Percentiles rank a stretch among this genome's conserved stretches.
These are phyloP conservation scores for Melieria crassipennis DNA, from an alignment of 2,888 invertebrate genomes.

Conservation along the genomic window DNA sequence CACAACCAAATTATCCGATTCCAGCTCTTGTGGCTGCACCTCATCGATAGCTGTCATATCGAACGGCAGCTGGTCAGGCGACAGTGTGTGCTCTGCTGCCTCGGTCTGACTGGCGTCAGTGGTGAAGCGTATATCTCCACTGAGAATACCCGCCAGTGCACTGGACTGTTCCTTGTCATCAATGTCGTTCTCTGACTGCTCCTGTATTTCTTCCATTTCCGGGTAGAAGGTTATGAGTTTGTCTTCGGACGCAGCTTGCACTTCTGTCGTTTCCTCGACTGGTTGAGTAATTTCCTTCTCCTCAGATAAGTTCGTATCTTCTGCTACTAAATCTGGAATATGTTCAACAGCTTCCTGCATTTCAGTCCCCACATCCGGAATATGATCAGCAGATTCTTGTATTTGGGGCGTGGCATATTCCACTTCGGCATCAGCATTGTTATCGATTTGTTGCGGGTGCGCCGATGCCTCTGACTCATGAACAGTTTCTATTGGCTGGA, in stretches of 20 bases:
- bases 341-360: conserved; percentile 9
- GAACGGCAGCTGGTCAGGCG: conserved; percentile 59
- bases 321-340: conserved; percentile 40
- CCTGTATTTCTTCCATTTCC: conserved; percentile 18
- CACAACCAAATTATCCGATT: conserved; percentile 59
- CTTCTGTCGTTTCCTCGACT: conserved; percentile 35
- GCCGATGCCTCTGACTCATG: conserved; percentile 41
- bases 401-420: conserved; percentile 21
- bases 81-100: conserved; percentile 47
- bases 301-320: conserved; percentile 41
- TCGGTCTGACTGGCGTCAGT: background rate
- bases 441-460: conserved; percentile 41
- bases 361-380: conserved; percentile 34
- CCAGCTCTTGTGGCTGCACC: conserved; percentile 52
- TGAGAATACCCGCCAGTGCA: conserved; percentile 11
- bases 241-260: conserved; percentile 34
- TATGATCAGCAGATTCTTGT: conserved; percentile 3
- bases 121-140: conserved; percentile 18
- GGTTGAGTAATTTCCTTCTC: conserved; percentile 39
- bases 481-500: conserved; percentile 37
- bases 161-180: conserved; percentile 17
- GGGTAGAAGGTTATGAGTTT: conserved; percentile 51
- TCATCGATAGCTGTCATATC: conserved; percentile 51
- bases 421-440: conserved; percentile 36
- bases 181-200: conserved; percentile 12